Evolutionary conservation across 2,113 vertebrate genomes (phyloP), one percentile per base, ranked within the genome.

Genomic region (Monopterus albus): DNA sequence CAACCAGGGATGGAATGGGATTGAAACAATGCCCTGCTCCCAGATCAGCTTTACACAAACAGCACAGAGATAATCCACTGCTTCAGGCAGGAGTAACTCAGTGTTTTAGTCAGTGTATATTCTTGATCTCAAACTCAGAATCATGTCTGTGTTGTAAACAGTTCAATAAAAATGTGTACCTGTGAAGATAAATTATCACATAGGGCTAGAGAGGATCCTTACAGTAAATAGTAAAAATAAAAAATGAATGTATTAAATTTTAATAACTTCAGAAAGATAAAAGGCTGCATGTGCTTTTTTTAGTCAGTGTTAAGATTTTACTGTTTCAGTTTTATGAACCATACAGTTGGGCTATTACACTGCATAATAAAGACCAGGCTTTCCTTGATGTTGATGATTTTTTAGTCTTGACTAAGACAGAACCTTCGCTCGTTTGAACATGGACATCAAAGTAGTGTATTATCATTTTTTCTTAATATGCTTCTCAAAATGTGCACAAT

Each of bases 61-160:
- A 12, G 25, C 31, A 45, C 56, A 63, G 56, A 14, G 23, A 50
- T 46, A 11, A 5, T 49, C 31, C n/a, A 31, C 21, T 15, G 53
- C 78, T 58, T 40, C 20, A 3, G 50, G 78, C 70, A 57, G 64
- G 70, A 57, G 49, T 53, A 40, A 23, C 9, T 8, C 33, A 45
- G 2, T 28, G 47, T 8, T 17, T 33, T 40, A n/a, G 25, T 29
- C n/a, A n/a, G 3, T 0, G 6, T 60, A 2, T 35, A 52, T 42
- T n/a, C 8, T 56, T 21, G 10, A 73, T 57, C 64, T 53, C 21
- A 56, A 55, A 59, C 14, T 28, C 14, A 12, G 13, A 33, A 21
- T 5, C 25, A 56, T 20, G 17, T 29, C 1, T 36, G 46, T 43
- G 20, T 4, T 45, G 60, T 35, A 38, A 58, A 47, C 11, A 52